These are phyloP conservation scores for Metridium senile DNA, from an alignment of 92 coral and sea anemone genomes.

Conservation along the genomic window DNA sequence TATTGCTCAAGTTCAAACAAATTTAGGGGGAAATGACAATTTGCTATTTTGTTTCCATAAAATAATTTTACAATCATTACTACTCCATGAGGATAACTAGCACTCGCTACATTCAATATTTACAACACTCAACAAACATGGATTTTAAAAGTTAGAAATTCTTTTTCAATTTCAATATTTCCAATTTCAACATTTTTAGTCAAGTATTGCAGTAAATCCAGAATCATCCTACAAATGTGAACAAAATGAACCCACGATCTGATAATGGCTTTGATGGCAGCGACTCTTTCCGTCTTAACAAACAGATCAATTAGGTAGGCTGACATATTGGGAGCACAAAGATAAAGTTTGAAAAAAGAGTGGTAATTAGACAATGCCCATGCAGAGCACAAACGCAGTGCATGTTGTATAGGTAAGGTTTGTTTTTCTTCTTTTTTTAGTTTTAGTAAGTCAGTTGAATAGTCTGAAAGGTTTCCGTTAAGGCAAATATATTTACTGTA, in stretches of 20 bases:
- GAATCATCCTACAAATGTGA: constrained; percentile 49
- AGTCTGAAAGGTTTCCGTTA: constrained; percentile 15
- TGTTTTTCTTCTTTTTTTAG: constrained; percentile 80
- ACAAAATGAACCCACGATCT: constrained; percentile 99
- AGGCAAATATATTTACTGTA: background rate
- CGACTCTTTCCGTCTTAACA: constrained; percentile 87
- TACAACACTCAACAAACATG: too few species aligned
- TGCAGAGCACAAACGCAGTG: constrained; percentile 88
- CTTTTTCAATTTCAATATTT: background rate
- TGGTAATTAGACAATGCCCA: constrained; percentile 99
- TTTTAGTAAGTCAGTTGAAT: constrained; percentile 66
- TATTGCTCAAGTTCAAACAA: too few species aligned
- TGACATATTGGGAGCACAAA: constrained; percentile 97
- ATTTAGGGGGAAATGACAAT: too few species aligned
- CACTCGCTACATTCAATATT: too few species aligned
- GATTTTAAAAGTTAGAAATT: background rate
- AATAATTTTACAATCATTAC: too few species aligned
- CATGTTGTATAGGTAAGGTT: constrained; percentile 88
- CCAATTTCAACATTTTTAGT: background rate
- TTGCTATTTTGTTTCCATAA: too few species aligned
- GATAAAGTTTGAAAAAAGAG: constrained; percentile 99
- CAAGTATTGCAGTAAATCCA: constrained; percentile 21
- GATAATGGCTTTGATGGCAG: constrained; percentile 90
- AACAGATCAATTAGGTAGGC: constrained; percentile 98
- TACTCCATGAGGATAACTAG: too few species aligned